Evolutionary conservation across 2,113 vertebrate genomes (phyloP).

Genomic region (Marcusenius ussheri): DNA sequence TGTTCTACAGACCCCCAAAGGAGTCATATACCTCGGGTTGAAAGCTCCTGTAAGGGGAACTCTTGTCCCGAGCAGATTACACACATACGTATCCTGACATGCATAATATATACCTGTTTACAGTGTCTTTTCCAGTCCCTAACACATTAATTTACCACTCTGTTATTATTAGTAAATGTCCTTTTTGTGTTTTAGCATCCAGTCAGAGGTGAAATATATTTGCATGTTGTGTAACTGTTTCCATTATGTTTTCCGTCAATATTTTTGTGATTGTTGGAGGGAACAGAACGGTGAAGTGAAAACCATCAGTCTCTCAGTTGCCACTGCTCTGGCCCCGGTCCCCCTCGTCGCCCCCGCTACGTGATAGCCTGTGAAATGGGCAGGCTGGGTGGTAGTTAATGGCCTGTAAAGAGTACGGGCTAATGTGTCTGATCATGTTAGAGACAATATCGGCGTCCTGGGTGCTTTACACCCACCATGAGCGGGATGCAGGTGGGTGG

Average conservation of each 20-base stretch:
- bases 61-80: neutral
- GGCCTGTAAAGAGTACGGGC: constrained; percentile 1
- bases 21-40: neutral
- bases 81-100: neutral
- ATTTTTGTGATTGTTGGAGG: neutral
- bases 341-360: neutral
- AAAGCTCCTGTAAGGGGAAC: neutral
- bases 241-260: neutral
- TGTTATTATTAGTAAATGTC: neutral
- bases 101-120: neutral
- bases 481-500: neutral
- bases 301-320: neutral
- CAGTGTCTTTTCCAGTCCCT: too few relatives aligned
- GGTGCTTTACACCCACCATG: neutral
- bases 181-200: neutral
- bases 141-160: neutral
- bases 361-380: constrained; percentile 3
- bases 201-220: neutral
- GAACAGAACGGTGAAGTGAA: neutral
- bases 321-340: neutral
- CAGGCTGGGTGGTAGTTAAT: constrained; percentile 2
- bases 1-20: neutral
- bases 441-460: neutral
- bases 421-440: constrained; percentile 15
- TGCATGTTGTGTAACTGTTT: constrained; percentile 15